Evolutionary conservation across 2,797 vertebrate genomes (phyloP).

Genomic region (Cirrhinus molitorella): DNA sequence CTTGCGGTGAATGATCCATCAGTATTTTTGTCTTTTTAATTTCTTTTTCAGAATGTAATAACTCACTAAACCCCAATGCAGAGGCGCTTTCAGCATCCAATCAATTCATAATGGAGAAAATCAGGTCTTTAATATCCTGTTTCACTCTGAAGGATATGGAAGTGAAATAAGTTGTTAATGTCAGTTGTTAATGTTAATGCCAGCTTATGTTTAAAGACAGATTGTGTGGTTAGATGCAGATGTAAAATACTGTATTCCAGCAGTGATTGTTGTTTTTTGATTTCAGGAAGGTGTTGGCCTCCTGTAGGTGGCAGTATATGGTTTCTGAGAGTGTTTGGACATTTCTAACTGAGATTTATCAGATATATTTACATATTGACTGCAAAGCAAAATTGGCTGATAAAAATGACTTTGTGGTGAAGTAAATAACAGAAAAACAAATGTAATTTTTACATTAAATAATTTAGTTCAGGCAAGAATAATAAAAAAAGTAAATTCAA

Average conservation of each 20-base stretch:
- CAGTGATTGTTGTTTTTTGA: neutral
- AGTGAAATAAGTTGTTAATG: neutral
- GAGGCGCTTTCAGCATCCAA: neutral
- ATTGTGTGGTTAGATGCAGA: no score
- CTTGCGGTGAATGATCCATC: neutral
- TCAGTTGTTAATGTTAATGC: neutral
- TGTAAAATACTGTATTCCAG: neutral
- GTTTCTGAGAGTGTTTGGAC: neutral
- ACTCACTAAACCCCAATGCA: neutral
- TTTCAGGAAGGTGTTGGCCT: neutral
- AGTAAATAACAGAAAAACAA: no score
- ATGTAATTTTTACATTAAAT: no score
- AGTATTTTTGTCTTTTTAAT: neutral
- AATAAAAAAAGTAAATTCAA: no score
- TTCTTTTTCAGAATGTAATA: neutral
- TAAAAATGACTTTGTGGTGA: no score
- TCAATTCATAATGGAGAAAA: neutral
- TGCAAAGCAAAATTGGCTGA: no score
- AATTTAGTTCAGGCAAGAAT: no score
- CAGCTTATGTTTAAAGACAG: neutral
- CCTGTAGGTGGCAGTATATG: slow-evolving; percentile 2
- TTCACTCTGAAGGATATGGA: neutral
- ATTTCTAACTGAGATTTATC: neutral
- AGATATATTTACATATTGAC: neutral
- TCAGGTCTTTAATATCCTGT: neutral